Evolutionary conservation across 2,113 vertebrate species (phyloP), one percentile per base, ranked within the genome.

Genomic region (rat (Rattus norvegicus)): DNA sequence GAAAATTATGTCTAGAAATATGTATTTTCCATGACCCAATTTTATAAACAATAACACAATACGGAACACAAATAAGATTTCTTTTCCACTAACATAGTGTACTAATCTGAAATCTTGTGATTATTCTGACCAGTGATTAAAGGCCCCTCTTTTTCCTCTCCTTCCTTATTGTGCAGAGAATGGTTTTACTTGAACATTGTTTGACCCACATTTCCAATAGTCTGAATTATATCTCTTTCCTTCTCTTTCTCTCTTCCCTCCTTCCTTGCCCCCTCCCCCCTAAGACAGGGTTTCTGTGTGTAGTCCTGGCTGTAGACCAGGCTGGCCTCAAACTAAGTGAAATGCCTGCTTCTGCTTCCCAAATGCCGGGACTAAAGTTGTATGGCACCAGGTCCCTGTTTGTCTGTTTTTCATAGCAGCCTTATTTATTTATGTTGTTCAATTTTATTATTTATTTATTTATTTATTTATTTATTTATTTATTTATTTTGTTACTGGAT

Each of bases 21-120:
- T 94, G 87, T 86, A 87, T 93, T 81, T 93, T 97, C 43, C 39
- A 94, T 83, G 88, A 89, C 86, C 83, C 87, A 93, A 43, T 93
- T 90, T 88, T 91, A 89, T 10, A 81, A 96, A 89, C 83, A 92
- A 61, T 94, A 94, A 95, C 77, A 96, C 72, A 95, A 43, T 73
- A 95, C 83, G 72, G 91, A 96, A 96, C 95, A 94, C 26, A 97
- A 97, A 93, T 59, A 56, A 81, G 67, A 88, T 83, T 92, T 95
- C 81, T 54, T 80, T 96, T 91, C 36, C 14, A 93, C 3, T 92
- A 95, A 90, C 43, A 20, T 54, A 83, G 47, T 28, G 86, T 93
- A 97, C 39, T 70, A 67, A 67, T 30, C 65, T 67, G 65, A 67
- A 28, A 67, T 67, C 63, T 30, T 28, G 26, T 67, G 26, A 67